phyloP scores from a whole-genome alignment of 2,113 vertebrate species.

The Plotosus lineatus region DNA sequence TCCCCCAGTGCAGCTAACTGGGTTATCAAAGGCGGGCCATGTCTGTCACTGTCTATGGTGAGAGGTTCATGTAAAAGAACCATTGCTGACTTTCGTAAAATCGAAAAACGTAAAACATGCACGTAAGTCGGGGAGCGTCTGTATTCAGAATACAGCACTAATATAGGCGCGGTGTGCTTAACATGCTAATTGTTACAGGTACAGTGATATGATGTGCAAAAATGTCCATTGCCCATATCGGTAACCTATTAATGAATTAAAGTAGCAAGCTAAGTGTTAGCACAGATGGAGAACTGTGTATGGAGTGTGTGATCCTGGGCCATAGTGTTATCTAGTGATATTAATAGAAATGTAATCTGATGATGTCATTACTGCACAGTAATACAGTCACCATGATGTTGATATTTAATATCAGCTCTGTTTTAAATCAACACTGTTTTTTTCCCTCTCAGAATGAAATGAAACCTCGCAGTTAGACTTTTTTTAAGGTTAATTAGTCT shows the following conservation, averaged over 20 bases:
- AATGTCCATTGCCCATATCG: background rate
- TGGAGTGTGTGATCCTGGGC: background rate
- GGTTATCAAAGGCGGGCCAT: too few relatives aligned
- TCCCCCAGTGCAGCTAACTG: too few relatives aligned
- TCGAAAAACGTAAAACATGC: background rate
- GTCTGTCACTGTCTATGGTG: too few relatives aligned
- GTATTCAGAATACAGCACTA: background rate
- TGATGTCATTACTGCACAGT: background rate
- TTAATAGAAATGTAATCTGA: background rate
- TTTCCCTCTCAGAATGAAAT: conserved; percentile 11
- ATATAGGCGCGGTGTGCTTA: background rate
- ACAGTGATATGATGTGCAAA: background rate
- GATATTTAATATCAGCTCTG: background rate
- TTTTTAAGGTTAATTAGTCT: conserved; percentile 40
- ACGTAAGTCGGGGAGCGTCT: too few relatives aligned
- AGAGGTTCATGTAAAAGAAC: too few relatives aligned
- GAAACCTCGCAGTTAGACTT: background rate
- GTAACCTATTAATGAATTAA: background rate
- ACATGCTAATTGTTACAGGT: background rate
- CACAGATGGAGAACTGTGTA: background rate
- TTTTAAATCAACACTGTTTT: too few relatives aligned
- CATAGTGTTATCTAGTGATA: background rate
- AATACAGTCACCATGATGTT: background rate
- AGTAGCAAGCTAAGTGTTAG: background rate
- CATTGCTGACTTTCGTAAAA: background rate